phyloP scores from a whole-genome alignment of 2,113 vertebrate genomes.

The Anolis carolinensis region DNA sequence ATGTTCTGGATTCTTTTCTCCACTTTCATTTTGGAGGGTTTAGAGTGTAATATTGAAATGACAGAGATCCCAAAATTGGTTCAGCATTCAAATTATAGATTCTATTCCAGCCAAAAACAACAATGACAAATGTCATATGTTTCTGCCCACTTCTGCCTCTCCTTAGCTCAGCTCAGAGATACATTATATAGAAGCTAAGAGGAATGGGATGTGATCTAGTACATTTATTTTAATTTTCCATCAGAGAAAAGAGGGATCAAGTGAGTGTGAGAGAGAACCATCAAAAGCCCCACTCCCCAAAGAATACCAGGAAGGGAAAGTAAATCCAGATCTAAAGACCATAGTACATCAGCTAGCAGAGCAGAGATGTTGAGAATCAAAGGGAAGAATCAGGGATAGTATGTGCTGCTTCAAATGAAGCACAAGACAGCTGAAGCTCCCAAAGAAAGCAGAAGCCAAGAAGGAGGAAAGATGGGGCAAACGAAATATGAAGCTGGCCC shows the following conservation, averaged over 20 bases:
- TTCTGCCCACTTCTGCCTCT: neutral
- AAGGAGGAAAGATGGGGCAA: too few species aligned
- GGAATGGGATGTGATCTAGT: neutral
- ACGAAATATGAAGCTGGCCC: too few species aligned
- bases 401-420: too few species aligned
- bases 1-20: too few species aligned
- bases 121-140: neutral
- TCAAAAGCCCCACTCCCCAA: neutral
- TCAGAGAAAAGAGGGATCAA: neutral
- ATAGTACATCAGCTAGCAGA: neutral
- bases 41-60: neutral
- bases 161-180: neutral
- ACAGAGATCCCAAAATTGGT: neutral
- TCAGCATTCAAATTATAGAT: neutral
- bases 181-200: neutral
- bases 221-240: neutral
- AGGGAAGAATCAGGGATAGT: too few species aligned
- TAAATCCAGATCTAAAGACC: neutral
- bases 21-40: neutral
- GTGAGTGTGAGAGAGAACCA: neutral
- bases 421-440: too few species aligned
- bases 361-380: too few species aligned
- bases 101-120: neutral
- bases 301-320: neutral
- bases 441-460: too few species aligned